Evolutionary conservation across 2,797 vertebrate species (phyloP), one percentile per base, ranked within the genome.

Genomic region (Diceros bicornis): DNA sequence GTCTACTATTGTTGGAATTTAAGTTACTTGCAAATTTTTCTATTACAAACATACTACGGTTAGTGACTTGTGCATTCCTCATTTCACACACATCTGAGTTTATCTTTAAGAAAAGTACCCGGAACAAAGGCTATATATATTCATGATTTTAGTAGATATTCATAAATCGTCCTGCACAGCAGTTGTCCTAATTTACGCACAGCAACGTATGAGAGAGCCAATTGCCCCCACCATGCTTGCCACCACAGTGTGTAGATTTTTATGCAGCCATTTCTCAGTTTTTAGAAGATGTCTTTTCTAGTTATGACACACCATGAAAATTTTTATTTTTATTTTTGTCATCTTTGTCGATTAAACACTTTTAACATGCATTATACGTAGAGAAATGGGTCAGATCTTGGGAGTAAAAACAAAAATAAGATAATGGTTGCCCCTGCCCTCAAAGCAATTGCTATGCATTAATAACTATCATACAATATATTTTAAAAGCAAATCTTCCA

Each of bases 251-350:
- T 72, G 78, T 37, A 85, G 3, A 72, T 50, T 61, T 72, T 83
- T 69, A 96, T 29, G 5, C 27, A 86, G 16, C 12, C 12, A 2
- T 55, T 94, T 34, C 23, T 84, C 21, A 47, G 44, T 61, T 86
- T 94, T 74, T 81, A 82, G 62, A 69, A 78, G 47, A 81, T 27
- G 25, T 68, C 41, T 91, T 61, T 96, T 89, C 55, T 57, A 62
- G n/a, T 64, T 34, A 21, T 85, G 41, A 61, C 27, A 83, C 1
- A 64, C 2, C 55, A 23, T 79, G 14, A 78, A 84, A 92, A 47
- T 61, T 82, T 68, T 69, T 71, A 87, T 87, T 86, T 14, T 52
- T 50, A n/a, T 41, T 69, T 44, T 68, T 55, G 34, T 62, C 29
- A 79, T 75, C 13, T 50, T 34, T 83, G 25, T 75, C 84, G 90